Evolutionary conservation across 2,113 vertebrate genomes (phyloP).

Genomic region (Corythoichthys intestinalis): DNA sequence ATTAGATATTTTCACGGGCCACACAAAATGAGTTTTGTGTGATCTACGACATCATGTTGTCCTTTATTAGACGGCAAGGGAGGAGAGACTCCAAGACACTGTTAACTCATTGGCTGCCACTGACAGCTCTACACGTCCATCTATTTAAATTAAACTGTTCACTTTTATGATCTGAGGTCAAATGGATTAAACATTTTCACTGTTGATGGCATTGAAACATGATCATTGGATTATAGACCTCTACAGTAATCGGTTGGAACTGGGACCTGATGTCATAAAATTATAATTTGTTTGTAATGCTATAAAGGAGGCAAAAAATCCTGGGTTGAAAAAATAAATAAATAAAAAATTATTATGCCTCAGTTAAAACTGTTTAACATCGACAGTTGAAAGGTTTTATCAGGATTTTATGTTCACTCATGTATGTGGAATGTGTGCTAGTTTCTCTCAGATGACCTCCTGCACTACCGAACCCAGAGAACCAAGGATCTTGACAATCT

Average conservation of each 20-base stretch:
- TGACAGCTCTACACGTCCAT: too few relatives aligned
- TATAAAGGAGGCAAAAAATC: neutral
- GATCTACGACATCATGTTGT: too few relatives aligned
- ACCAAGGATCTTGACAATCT: constrained; percentile 89
- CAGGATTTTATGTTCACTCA: neutral
- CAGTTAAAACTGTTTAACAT: neutral
- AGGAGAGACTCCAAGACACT: too few relatives aligned
- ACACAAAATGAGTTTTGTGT: too few relatives aligned
- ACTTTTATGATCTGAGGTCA: too few relatives aligned
- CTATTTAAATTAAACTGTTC: too few relatives aligned
- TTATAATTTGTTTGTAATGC: neutral
- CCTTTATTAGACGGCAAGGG: too few relatives aligned
- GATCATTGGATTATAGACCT: neutral
- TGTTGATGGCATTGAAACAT: too few relatives aligned
- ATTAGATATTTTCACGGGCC: too few relatives aligned
- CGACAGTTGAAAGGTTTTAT: neutral
- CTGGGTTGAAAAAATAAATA: too few relatives aligned
- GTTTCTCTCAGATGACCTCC: constrained; percentile 89
- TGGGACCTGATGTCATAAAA: neutral
- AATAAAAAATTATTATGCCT: neutral
- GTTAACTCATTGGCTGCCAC: too few relatives aligned
- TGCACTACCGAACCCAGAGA: constrained; percentile 87
- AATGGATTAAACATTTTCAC: neutral
- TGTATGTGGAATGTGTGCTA: constrained; percentile 35
- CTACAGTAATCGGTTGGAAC: neutral